phyloP scores from a whole-genome alignment of 2,888 invertebrate genomes.

The Podabrus alpinus region DNA sequence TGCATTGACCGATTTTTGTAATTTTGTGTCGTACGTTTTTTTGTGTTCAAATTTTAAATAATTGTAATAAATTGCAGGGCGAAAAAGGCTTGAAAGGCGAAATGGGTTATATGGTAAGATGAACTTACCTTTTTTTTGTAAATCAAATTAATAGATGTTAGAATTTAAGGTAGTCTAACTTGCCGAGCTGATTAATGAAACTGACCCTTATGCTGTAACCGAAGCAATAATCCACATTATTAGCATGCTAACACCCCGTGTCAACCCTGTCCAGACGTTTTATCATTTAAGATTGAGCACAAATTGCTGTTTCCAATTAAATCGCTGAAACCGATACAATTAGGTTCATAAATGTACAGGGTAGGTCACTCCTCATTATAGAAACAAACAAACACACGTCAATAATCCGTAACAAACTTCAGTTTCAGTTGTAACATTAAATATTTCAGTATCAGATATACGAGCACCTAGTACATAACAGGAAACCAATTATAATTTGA shows the following conservation, averaged over 20 bases:
- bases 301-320: conserved; percentile 9
- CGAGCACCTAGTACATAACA: no score
- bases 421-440: neutral
- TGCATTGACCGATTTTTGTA: neutral
- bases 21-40: neutral
- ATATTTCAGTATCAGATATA: neutral
- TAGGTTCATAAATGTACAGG: neutral
- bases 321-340: neutral
- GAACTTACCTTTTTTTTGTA: conserved; percentile 18
- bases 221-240: conserved; percentile 39
- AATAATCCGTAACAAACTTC: neutral
- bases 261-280: conserved; percentile 40
- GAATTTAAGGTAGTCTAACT: conserved; percentile 27
- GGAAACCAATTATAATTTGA: neutral
- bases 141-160: conserved; percentile 10
- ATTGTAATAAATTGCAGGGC: conserved; percentile 61
- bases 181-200: conserved; percentile 37
- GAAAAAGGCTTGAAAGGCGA: conserved; percentile 75
- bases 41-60: conserved; percentile 1
- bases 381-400: neutral
- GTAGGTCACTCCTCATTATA: neutral
- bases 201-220: conserved; percentile 22
- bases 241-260: conserved; percentile 44
- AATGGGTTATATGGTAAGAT: conserved; percentile 75
- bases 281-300: conserved; percentile 20